phyloP scores from a whole-genome alignment of 2,113 vertebrate species.

The Sisor rabdophorus region DNA sequence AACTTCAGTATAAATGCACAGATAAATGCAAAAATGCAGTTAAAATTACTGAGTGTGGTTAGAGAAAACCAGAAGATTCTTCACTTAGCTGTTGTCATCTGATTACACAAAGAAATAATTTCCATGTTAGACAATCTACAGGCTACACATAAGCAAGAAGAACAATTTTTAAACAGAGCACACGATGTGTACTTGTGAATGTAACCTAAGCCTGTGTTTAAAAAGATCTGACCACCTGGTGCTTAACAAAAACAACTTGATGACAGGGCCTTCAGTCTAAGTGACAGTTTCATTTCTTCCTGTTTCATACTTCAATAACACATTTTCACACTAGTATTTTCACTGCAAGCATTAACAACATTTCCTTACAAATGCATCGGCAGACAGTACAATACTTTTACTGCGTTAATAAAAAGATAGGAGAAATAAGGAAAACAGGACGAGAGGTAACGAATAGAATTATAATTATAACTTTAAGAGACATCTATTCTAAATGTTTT shows the following conservation, averaged over 20 bases:
- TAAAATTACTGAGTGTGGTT: not conserved
- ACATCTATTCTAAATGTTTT: not conserved
- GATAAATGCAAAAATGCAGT: not conserved
- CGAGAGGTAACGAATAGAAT: not conserved
- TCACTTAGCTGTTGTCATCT: not conserved
- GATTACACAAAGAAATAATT: not conserved
- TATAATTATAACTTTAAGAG: too few species aligned
- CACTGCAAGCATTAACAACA: conserved; percentile 15
- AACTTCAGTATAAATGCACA: not conserved
- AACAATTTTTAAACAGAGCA: conserved; percentile 17
- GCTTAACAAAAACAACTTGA: conserved; percentile 26
- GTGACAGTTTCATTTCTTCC: conserved; percentile 22
- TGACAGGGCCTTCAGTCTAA: conserved; percentile 33
- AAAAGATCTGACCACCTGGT: conserved; percentile 43
- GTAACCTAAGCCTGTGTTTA: conserved; percentile 34
- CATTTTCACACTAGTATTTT: conserved; percentile 34
- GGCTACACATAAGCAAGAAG: conserved; percentile 18
- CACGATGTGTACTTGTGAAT: conserved; percentile 39
- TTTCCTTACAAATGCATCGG: conserved; percentile 10
- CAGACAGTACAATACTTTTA: conserved; percentile 5
- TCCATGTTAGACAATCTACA: conserved; percentile 10
- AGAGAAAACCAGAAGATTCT: not conserved
- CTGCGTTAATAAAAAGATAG: not conserved
- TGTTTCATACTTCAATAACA: conserved; percentile 23
- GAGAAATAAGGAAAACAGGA: too few species aligned